Conservation (phyloP, 2,797 vertebrate species). For the Manis crassicaudata region DNA sequence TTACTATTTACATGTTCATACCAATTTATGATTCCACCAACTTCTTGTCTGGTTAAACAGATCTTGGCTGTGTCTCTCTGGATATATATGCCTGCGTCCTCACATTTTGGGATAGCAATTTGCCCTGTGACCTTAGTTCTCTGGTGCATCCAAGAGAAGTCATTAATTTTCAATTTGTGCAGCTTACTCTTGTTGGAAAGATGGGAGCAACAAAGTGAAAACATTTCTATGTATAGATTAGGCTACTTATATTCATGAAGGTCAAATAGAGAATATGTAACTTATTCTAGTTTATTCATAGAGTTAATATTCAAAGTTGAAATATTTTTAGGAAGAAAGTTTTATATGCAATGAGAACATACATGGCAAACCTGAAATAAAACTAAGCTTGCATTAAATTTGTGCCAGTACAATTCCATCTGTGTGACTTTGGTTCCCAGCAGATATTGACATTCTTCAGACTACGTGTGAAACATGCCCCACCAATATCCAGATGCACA, state of each 20-base stretch:
- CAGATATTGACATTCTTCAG: not conserved
- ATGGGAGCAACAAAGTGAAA: not conserved
- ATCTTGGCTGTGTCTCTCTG: not conserved
- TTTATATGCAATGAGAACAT: not conserved
- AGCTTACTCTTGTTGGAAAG: not conserved
- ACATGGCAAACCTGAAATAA: not conserved
- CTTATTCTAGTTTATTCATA: conserved; percentile 2
- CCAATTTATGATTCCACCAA: not conserved
- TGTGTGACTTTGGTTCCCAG: not conserved
- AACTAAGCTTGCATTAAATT: conserved; percentile 12
- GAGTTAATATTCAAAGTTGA: conserved; percentile 31
- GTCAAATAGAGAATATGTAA: not conserved
- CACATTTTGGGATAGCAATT: not conserved
- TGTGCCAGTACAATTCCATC: not conserved
- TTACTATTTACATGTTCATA: not conserved
- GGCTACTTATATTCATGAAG: not conserved
- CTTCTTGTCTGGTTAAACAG: not conserved
- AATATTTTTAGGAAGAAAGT: not conserved
- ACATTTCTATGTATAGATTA: not conserved
- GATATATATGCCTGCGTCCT: not conserved
- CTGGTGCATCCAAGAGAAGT: not conserved
- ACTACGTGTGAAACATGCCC: not conserved
- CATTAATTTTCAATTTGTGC: conserved; percentile 17
- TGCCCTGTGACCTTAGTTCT: not conserved
- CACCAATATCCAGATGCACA: not conserved